These are phyloP conservation scores for pig (Sus scrofa) DNA, from an alignment of 2,113 vertebrate genomes.

Conservation along the genomic window T2T-Sscrofa CM000824.6:106860001-106860500, in stretches of 20 bases:
- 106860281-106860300: background rate
- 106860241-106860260: background rate
- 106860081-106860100: no score
- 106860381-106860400: slow-evolving; percentile 5
- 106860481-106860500: slow-evolving; percentile 23
- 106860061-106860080: no score
- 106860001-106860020: background rate
- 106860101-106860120: no score
- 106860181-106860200: background rate
- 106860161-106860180: no score
- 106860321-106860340: background rate
- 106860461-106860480: slow-evolving; percentile 43
- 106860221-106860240: background rate
- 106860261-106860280: background rate
- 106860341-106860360: slow-evolving; percentile 37
- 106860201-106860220: background rate
- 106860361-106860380: slow-evolving; percentile 38
- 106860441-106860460: background rate
- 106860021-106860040: background rate
- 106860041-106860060: no score
- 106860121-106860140: no score
- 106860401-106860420: slow-evolving; percentile 46
- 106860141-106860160: no score
- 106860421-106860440: background rate
- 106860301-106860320: slow-evolving; percentile 10